A percentile compares a stretch with the other conserved stretches of the same genome.
phyloP scores from a whole-genome alignment of 2,113 vertebrate genomes.

The Oreochromis aureus region DNA sequence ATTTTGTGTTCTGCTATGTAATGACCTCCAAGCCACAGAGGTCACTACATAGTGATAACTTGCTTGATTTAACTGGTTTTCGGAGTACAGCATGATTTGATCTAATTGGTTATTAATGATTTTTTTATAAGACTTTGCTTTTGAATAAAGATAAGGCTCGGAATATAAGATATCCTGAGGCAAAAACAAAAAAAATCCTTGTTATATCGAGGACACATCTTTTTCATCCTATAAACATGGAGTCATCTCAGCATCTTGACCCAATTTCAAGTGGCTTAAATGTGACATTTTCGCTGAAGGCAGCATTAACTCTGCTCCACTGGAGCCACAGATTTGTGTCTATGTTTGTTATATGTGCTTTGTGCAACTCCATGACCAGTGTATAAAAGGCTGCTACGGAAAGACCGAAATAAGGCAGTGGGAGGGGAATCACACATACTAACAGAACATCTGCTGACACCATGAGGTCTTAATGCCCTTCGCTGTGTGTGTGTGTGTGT shows the following conservation, averaged over 20 bases:
- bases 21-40: not conserved
- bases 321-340: not conserved
- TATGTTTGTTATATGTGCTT: not conserved
- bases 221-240: not conserved
- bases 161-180: not conserved
- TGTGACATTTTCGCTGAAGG: constrained; percentile 4
- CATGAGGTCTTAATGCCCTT: not conserved
- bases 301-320: constrained; percentile 10
- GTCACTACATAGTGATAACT: fast-evolving
- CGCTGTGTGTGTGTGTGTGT: not conserved
- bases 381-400: not conserved
- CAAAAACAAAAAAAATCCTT: not conserved
- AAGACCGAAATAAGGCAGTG: not conserved
- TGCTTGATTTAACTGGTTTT: not conserved
- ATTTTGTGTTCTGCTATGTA: not conserved
- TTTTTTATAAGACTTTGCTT: not conserved
- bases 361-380: not conserved
- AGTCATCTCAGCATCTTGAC: not conserved
- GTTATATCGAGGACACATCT: not conserved
- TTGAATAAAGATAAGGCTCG: not conserved
- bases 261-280: constrained; percentile 10
- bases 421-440: not conserved
- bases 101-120: not conserved
- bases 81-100: not conserved
- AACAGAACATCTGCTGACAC: not conserved